Conservation (phyloP, 2,888 invertebrate species). For the Hirtodrosophila alboralis region DNA sequence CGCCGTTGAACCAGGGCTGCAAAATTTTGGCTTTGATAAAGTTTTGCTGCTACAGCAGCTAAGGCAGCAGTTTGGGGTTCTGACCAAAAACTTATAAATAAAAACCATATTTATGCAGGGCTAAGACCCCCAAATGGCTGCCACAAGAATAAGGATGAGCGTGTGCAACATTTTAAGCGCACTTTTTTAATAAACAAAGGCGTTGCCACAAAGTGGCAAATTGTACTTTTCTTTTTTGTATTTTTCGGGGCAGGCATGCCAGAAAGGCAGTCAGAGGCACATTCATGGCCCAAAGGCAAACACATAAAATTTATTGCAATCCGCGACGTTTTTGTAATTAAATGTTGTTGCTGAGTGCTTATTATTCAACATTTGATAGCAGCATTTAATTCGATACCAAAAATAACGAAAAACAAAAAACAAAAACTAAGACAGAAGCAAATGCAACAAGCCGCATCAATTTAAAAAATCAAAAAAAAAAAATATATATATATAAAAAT, state of each 20-base stretch:
- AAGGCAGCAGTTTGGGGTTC: not conserved
- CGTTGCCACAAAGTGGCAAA: slow-evolving; percentile 53
- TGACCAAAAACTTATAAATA: slow-evolving; percentile 67
- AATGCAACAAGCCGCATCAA: slow-evolving; percentile 61
- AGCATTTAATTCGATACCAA: slow-evolving; percentile 47
- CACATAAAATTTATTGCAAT: slow-evolving; percentile 73
- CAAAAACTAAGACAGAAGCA: slow-evolving; percentile 43
- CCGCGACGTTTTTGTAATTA: slow-evolving; percentile 77
- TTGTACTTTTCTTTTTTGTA: slow-evolving; percentile 39
- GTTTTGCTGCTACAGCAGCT: too few species aligned
- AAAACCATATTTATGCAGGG: slow-evolving; percentile 73
- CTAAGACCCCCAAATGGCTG: slow-evolving; percentile 46
- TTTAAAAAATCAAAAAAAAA: slow-evolving; percentile 35
- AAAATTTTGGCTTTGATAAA: slow-evolving; percentile 76
- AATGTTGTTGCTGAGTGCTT: slow-evolving; percentile 66
- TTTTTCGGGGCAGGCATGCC: slow-evolving; percentile 17
- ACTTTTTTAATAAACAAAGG: slow-evolving; percentile 59
- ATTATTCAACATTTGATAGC: slow-evolving; percentile 71
- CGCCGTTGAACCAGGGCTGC: slow-evolving; percentile 51
- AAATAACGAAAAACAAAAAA: slow-evolving; percentile 15
- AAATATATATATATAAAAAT: slow-evolving; percentile 14
- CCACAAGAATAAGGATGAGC: slow-evolving; percentile 71
- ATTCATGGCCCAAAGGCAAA: slow-evolving; percentile 50
- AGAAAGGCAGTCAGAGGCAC: too few species aligned
- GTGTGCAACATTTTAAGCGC: slow-evolving; percentile 53